Conservation (phyloP, 2,888 invertebrate species). For the Bellardia bayeri region DNA sequence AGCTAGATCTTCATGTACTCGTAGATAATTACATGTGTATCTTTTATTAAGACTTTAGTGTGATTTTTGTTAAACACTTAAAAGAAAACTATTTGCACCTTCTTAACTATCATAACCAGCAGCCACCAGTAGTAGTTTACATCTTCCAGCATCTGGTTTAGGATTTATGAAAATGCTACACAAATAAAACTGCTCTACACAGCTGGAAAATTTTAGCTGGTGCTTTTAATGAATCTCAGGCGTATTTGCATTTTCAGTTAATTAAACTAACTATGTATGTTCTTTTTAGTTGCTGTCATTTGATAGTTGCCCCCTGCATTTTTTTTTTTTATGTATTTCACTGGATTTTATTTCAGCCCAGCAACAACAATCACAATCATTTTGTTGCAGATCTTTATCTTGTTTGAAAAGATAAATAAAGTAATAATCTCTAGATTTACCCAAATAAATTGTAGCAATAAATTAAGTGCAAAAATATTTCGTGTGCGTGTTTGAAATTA, state of each 20-base stretch:
- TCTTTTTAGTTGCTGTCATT: background rate
- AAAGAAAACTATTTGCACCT: constrained; percentile 53
- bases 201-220: constrained; percentile 45
- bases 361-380: constrained; percentile 39
- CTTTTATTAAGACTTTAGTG: constrained; percentile 63
- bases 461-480: constrained; percentile 18
- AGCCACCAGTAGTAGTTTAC: background rate
- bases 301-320: background rate
- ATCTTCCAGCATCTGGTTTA: constrained; percentile 15
- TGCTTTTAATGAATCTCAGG: background rate
- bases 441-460: constrained; percentile 45
- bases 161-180: constrained; percentile 34
- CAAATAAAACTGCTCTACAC: constrained; percentile 19
- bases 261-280: constrained; percentile 32
- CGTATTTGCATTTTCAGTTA: background rate
- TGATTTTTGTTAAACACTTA: constrained; percentile 64
- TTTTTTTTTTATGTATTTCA: background rate
- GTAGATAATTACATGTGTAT: background rate
- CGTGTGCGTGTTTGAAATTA: background rate
- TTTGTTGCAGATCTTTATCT: constrained; percentile 44
- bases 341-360: constrained; percentile 26
- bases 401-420: constrained; percentile 32
- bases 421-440: constrained; percentile 42
- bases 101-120: background rate
- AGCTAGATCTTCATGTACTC: constrained; percentile 22